phyloP scores from a whole-genome alignment of 2,113 vertebrate genomes.

The Charina bottae region DNA sequence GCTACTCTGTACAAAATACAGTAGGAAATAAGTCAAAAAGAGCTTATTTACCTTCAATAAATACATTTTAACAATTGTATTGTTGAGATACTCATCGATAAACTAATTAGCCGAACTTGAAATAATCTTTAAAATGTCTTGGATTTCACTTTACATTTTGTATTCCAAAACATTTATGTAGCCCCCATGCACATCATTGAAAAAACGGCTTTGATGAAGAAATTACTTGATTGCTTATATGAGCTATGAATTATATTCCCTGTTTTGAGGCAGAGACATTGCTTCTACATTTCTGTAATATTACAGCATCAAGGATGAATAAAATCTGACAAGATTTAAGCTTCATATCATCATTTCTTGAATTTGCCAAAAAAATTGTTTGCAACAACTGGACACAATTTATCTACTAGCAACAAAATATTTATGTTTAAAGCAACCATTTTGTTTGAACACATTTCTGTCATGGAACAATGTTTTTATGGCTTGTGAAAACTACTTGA shows the following conservation, averaged over 20 bases:
- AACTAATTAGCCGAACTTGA: background rate
- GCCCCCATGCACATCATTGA: background rate
- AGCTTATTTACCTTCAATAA: background rate
- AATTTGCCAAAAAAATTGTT: background rate
- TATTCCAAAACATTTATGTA: background rate
- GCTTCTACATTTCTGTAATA: background rate
- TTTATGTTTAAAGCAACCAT: background rate
- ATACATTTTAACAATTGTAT: background rate
- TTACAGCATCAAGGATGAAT: background rate
- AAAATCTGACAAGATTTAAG: background rate
- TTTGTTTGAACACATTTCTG: slow-evolving; percentile 11
- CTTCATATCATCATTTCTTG: background rate
- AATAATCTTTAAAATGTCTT: background rate
- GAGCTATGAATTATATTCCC: background rate
- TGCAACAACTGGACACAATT: background rate
- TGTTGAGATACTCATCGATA: background rate
- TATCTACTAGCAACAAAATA: background rate
- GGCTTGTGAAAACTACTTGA: slow-evolving; percentile 30
- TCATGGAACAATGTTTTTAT: slow-evolving; percentile 23
- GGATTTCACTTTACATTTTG: background rate
- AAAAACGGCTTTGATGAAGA: background rate
- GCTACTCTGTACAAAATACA: background rate
- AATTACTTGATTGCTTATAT: background rate
- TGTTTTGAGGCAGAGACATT: background rate
- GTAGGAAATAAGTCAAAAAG: background rate